Conservation (phyloP, 2,888 invertebrate species). For the Eupsilia transversa region DNA sequence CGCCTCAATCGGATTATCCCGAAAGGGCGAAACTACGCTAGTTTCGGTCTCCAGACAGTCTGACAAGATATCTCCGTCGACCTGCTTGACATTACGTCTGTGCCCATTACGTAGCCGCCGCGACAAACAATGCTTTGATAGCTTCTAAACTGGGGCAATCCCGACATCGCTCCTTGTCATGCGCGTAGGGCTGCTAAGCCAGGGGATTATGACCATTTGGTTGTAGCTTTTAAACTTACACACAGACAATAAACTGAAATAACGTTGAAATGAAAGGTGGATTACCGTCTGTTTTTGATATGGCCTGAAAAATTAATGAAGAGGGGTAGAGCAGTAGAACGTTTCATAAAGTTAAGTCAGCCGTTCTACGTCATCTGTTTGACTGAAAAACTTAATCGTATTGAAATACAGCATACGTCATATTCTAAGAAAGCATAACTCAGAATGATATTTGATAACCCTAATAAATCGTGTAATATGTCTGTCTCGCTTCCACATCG, state of each 20-base stretch:
- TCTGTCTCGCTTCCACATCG: conserved; percentile 70
- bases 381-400: not conserved
- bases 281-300: conserved; percentile 9
- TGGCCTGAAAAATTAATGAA: not conserved
- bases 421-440: not conserved
- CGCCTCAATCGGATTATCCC: conserved; percentile 62
- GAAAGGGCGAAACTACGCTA: conserved; percentile 61
- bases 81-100: conserved; percentile 75
- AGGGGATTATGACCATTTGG: conserved; percentile 55
- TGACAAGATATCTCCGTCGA: conserved; percentile 71
- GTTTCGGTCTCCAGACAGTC: conserved; percentile 77
- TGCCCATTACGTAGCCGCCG: conserved; percentile 75
- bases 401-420: not conserved
- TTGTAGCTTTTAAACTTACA: conserved; percentile 52
- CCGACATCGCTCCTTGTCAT: conserved; percentile 84
- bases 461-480: conserved; percentile 54
- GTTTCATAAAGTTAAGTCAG: not conserved
- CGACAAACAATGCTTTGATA: conserved; percentile 87
- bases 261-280: not conserved
- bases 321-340: not conserved
- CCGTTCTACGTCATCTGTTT: not conserved
- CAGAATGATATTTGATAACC: conserved; percentile 48
- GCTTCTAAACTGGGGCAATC: conserved; percentile 86
- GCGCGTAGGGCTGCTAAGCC: conserved; percentile 71
- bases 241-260: conserved; percentile 35